A percentile compares a stretch with the other conserved stretches of the same genome.
These are phyloP conservation scores for Chrysolina haemoptera DNA, from an alignment of 2,888 invertebrate species.

Conservation along the genomic window DNA sequence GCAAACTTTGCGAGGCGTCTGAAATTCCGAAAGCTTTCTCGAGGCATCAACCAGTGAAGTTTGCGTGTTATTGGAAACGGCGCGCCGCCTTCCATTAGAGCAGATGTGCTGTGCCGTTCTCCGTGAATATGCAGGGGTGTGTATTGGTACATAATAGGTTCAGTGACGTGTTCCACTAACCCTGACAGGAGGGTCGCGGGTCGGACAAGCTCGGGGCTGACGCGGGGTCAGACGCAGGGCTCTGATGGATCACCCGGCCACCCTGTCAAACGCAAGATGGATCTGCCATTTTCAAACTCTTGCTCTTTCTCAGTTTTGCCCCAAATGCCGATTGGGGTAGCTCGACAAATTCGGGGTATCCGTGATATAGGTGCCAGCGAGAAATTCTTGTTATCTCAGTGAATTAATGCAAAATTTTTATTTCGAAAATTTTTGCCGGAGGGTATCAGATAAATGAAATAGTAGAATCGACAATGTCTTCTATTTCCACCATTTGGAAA, in stretches of 20 bases:
- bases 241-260: constrained; percentile 70
- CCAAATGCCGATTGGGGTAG: constrained; percentile 8
- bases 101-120: constrained; percentile 63
- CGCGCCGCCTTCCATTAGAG: constrained; percentile 69
- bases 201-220: constrained; percentile 47
- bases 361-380: neutral
- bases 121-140: constrained; percentile 63
- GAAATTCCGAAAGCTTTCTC: constrained; percentile 48
- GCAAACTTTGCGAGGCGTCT: constrained; percentile 46
- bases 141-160: constrained; percentile 71
- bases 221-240: constrained; percentile 58
- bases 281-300: constrained; percentile 70
- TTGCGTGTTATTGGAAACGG: constrained; percentile 64
- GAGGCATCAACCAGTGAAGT: constrained; percentile 45
- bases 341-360: neutral
- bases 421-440: neutral
- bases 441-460: no score
- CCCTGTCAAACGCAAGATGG: constrained; percentile 71
- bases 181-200: constrained; percentile 68
- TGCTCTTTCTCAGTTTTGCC: constrained; percentile 62
- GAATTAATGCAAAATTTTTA: neutral
- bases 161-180: constrained; percentile 72
- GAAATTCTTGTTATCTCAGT: no score
- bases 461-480: no score
- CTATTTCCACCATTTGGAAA: no score